These are phyloP conservation scores for Erynnis tages DNA, from an alignment of 2,888 invertebrate species.

Conservation along the genomic window DNA sequence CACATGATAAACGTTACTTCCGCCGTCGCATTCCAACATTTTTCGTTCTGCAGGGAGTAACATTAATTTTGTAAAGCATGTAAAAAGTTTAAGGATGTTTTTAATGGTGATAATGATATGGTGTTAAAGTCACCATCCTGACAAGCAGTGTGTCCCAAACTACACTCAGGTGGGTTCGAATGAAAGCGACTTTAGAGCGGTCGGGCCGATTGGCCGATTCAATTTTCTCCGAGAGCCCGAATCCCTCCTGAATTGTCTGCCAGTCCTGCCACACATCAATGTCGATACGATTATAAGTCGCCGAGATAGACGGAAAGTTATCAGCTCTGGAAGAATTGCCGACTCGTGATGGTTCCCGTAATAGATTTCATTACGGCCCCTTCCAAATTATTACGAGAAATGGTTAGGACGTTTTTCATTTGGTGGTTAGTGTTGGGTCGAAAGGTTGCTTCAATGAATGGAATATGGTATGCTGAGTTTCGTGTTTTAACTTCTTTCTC, in stretches of 20 bases:
- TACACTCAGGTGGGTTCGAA: constrained; percentile 16
- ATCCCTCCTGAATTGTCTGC: constrained; percentile 28
- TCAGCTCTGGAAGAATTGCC: constrained; percentile 24
- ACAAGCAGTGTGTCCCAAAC: constrained; percentile 1
- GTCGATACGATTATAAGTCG: constrained; percentile 26
- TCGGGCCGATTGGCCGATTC: constrained; percentile 23
- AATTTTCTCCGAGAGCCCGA: constrained; percentile 23
- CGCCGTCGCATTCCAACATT: too few relatives aligned
- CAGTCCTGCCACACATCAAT: constrained; percentile 29
- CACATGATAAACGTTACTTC: too few relatives aligned
- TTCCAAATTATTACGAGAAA: constrained; percentile 8
- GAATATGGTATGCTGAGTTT: too few relatives aligned
- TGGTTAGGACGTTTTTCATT: not conserved
- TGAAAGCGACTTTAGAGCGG: constrained; percentile 20
- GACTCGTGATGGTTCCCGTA: constrained; percentile 12
- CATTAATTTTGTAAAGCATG: too few relatives aligned
- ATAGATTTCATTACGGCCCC: constrained; percentile 19
- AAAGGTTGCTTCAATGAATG: too few relatives aligned
- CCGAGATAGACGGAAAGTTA: constrained; percentile 25
- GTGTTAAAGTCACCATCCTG: too few relatives aligned
- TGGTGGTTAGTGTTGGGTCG: too few relatives aligned
- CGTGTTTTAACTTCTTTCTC: too few relatives aligned
- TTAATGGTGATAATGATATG: too few relatives aligned
- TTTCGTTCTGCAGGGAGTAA: too few relatives aligned
- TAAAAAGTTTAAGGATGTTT: too few relatives aligned